Base-by-base conservation (phyloP, 2,113 vertebrate genomes). In the Porphyrio hochstetteri region DNA sequence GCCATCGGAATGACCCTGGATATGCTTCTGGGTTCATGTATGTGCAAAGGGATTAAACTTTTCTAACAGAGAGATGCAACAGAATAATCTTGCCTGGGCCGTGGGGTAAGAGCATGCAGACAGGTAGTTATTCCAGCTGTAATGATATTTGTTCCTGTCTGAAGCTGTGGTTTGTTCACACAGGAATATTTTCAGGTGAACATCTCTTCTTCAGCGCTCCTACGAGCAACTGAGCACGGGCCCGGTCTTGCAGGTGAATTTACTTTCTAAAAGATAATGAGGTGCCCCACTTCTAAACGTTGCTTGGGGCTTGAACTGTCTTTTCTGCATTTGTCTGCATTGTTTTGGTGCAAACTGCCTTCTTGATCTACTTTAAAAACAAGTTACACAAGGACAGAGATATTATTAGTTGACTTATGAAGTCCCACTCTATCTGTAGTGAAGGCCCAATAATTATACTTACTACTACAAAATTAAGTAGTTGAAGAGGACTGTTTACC, bases 181-280 rank as follows among this genome's bases (percentile, higher is more conserved):
- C 44, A 61, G 48, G 27, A 85, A 13, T 19, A 77, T 61, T 82
- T 74, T 80, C 88, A 90, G 70, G 78, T 44, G 90, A 44, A 61
- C 2, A 3, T 38, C 82, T 57, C 67, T 64, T 56, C 87, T 63
- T 65, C 81, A 68, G 17, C 0, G 0, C 0, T 90, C 67, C 52
- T 77, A 67, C 0, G 0, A 91, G 89, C 20, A 69, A 89, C 63
- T 10, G 3, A 65, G 57, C 70, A 92, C 0, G 0, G 82, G 57
- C 38, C 78, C 1, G 0, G 59, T 83, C 79, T 21, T 74, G 91
- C 90, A 94, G 86, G 79, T 61, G 46, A 61, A 77, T 46, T 82
- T 71, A 60, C 53, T 82, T 84, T 80, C 35, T 83, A 57, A 71
- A 91, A 80, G 82, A 83, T 86, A 95, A 85, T 9, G 24, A 77